phyloP scores from a whole-genome alignment of 2,797 vertebrate species.

The Astyanax mexicanus region DNA sequence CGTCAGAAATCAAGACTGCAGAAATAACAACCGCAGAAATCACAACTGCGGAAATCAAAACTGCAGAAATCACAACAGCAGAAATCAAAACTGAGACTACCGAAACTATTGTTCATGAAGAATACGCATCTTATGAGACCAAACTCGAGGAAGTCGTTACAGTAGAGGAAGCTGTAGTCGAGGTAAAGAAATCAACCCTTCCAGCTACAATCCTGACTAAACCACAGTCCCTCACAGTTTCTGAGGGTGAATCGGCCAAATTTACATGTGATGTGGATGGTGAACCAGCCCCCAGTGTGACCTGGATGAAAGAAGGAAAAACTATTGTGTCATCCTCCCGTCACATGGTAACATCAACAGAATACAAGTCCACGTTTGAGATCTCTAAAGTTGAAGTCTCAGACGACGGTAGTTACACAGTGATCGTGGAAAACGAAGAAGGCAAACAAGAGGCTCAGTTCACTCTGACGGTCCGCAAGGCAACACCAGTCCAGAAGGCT shows the following conservation, averaged over 20 bases:
- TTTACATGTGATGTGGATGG: constrained; percentile 93
- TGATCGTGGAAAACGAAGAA: constrained; percentile 89
- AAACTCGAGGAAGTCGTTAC: constrained; percentile 76
- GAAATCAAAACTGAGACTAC: constrained; percentile 62
- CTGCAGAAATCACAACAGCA: constrained; percentile 72
- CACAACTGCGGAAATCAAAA: constrained; percentile 61
- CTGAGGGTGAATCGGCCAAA: constrained; percentile 86
- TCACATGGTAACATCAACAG: constrained; percentile 84
- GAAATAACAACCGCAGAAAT: constrained; percentile 61
- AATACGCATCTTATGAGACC: constrained; percentile 75
- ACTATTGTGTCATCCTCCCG: constrained; percentile 81
- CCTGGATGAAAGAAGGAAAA: constrained; percentile 85
- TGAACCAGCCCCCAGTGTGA: constrained; percentile 87
- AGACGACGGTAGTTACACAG: constrained; percentile 91
- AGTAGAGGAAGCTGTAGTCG: constrained; percentile 77
- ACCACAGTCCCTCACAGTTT: constrained; percentile 89
- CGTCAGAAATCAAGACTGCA: constrained; percentile 55
- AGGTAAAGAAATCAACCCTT: constrained; percentile 79
- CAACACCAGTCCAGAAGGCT: constrained; percentile 81
- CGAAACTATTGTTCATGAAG: constrained; percentile 77
- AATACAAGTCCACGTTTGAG: constrained; percentile 89
- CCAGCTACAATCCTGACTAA: constrained; percentile 89
- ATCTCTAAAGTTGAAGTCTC: constrained; percentile 87
- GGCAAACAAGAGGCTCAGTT: constrained; percentile 93
- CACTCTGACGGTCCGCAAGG: constrained; percentile 87